Conservation (phyloP, 1,140 invertebrate species). For the Ceratina calcarata region DNA sequence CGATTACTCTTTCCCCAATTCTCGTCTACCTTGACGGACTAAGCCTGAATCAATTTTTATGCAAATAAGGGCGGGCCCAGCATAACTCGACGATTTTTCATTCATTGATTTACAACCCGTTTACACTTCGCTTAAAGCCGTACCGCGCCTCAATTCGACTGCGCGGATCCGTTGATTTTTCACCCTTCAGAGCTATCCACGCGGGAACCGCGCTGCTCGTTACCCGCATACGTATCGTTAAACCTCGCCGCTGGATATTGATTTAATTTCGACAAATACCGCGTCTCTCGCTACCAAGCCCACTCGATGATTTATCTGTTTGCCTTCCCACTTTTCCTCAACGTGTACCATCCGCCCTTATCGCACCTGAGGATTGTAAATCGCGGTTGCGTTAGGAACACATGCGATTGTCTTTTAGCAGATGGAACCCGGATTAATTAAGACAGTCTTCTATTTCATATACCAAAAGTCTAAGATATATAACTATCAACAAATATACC, state of each 20-base stretch:
- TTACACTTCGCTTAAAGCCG: conserved; percentile 43
- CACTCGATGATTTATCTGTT: conserved; percentile 10
- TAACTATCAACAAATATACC: too few species aligned
- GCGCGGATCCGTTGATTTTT: conserved; percentile 46
- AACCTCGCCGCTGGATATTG: conserved; percentile 24
- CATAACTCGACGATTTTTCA: conserved; percentile 40
- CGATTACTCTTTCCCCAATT: neutral
- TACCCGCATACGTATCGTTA: conserved; percentile 41
- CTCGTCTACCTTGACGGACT: neutral
- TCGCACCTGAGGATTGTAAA: neutral
- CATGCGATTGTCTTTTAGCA: neutral
- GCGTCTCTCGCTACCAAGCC: neutral
- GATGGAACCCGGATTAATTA: neutral
- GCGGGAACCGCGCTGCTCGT: conserved; percentile 29
- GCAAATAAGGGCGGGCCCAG: conserved; percentile 49
- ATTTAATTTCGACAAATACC: conserved; percentile 46
- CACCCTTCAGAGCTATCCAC: conserved; percentile 23
- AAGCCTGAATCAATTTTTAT: conserved; percentile 61
- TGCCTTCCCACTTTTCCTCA: neutral
- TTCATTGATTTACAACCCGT: conserved; percentile 59
- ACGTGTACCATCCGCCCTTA: too few species aligned
- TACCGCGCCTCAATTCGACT: neutral
- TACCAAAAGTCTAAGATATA: too few species aligned
- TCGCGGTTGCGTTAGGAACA: neutral
- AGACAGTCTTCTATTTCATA: too few species aligned